Percentiles rank a stretch among this genome's conserved stretches.
Conservation (phyloP, 2,113 vertebrate genomes). For the Chroicocephalus ridibundus region DNA sequence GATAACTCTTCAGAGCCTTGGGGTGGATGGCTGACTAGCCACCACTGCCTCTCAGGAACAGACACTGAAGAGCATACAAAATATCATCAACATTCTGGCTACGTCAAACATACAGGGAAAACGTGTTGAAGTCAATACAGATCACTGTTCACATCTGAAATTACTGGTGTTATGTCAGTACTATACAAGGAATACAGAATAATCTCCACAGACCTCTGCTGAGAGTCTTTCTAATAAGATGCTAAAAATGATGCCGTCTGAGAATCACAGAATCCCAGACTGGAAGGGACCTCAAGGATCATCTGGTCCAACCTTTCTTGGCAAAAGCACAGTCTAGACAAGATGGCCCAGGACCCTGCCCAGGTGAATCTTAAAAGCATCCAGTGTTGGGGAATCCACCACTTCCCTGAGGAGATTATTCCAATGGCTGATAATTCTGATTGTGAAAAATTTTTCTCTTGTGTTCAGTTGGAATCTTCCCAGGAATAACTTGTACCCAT, state of each 20-base stretch:
- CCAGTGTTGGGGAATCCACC: neutral
- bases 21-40: neutral
- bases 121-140: neutral
- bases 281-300: neutral
- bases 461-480: neutral
- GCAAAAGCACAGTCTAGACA: neutral
- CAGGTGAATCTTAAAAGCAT: neutral
- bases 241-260: neutral
- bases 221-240: neutral
- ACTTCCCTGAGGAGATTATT: neutral
- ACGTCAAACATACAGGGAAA: neutral
- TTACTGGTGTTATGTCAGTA: neutral
- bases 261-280: neutral
- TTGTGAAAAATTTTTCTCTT: neutral
- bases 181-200: neutral
- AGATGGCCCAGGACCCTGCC: neutral
- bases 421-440: neutral
- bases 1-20: neutral
- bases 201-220: neutral
- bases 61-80: neutral
- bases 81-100: neutral
- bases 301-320: neutral
- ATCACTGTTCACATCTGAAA: neutral
- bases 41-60: neutral
- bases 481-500: neutral